Evolutionary conservation across 2,797 vertebrate species (phyloP).

Genomic region (Helicolenus hilgendorfi): DNA sequence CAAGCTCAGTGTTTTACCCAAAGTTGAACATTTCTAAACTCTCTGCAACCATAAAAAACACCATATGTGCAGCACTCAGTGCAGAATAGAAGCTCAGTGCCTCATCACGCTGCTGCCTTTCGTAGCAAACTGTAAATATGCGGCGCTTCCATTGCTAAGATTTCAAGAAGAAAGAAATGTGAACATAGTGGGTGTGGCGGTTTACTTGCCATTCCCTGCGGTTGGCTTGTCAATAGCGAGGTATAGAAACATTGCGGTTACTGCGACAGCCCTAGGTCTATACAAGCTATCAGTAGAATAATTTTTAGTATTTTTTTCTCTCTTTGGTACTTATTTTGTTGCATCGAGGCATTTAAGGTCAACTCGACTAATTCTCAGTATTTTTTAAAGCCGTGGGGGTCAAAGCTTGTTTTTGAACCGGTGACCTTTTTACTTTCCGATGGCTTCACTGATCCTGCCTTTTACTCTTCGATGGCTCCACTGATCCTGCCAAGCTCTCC

Average conservation of each 20-base stretch:
- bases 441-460: slow-evolving; percentile 46
- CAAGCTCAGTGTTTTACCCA: too few relatives aligned
- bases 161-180: rapidly evolving
- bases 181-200: too few relatives aligned
- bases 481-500: slow-evolving; percentile 57
- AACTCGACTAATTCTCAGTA: not conserved
- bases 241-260: too few relatives aligned
- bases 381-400: not conserved
- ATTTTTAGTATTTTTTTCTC: not conserved
- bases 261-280: not conserved
- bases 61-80: too few relatives aligned
- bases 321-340: not conserved
- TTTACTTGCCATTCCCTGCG: too few relatives aligned
- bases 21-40: too few relatives aligned
- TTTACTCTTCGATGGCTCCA: slow-evolving; percentile 23
- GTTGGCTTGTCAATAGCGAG: too few relatives aligned
- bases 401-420: slow-evolving; percentile 33
- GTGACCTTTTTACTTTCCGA: slow-evolving; percentile 49
- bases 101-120: too few relatives aligned
- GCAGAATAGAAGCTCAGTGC: too few relatives aligned
- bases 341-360: not conserved
- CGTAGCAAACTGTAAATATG: too few relatives aligned
- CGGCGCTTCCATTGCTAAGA: too few relatives aligned
- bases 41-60: too few relatives aligned
- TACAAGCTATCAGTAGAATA: not conserved